Base-by-base conservation (phyloP, 1,140 invertebrate genomes). In the Brachionus koreanus region DNA sequence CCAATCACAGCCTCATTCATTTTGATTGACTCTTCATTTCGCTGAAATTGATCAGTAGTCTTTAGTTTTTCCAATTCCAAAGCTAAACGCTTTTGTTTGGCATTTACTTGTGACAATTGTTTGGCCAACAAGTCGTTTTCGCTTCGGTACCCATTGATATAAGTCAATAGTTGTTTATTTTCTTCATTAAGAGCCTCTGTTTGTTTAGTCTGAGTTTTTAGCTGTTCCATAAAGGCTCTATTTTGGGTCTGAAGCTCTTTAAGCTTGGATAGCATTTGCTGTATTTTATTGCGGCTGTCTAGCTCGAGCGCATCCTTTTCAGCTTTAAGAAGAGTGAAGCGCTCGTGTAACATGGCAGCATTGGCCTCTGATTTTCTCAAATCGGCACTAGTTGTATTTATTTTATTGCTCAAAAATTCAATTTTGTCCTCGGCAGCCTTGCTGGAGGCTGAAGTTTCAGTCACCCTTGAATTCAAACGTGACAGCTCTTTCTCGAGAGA, bases 21-120 rank as follows among this genome's bases (percentile, higher is more conserved):
- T 82, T 82, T 82, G 5, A 82, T 82, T 13, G 77, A 57, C 42
- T 82, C 77, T 67, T 82, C 77, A 35, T 82, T 82, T 5, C 37
- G n/a, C 35, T 65, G 52, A 43, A 82, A 82, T 25, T 63, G 52
- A 42, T 82, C 77, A 0, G 37, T 65, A 9, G 77, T 65, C 16
- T 69, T 82, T 4, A 82, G n/a, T 65, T 82, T 82, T 82, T 82
- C 77, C 23, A 82, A 49, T 65, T 82, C 77, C 29, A 82, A 46
- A 13, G 77, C 77, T 33, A 82, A 33, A 42, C 77, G 52, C 29
- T 82, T 82, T 82, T 82, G 77, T 13, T 82, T 82, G 12, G 77
- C 57, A 82, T 82, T 82, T 6, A 82, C 77, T 33, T 37, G 29
- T 16, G 57, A 57, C n/a, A 82, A 46, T 65, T 82, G 77, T 82